phyloP scores from a whole-genome alignment of 2,113 vertebrate species.

The Jaculus jaculus region DNA sequence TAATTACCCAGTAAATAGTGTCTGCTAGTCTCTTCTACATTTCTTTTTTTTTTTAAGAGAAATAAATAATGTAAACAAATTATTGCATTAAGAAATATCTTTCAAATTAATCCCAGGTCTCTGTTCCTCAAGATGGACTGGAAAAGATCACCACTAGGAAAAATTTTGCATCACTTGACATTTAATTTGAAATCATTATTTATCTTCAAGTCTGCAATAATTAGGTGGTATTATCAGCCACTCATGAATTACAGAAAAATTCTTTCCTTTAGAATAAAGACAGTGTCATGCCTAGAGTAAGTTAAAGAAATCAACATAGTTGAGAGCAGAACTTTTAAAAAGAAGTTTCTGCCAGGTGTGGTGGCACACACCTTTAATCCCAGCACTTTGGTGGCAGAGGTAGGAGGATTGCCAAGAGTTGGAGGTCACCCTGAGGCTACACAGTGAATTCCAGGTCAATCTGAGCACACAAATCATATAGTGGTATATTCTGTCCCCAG shows the following conservation, averaged over 20 bases:
- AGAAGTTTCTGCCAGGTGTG: too few species aligned
- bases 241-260: slow-evolving; percentile 48
- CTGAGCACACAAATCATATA: neutral
- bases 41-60: slow-evolving; percentile 22
- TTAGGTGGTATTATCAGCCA: slow-evolving; percentile 55
- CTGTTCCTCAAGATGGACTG: slow-evolving; percentile 30
- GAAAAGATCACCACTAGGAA: slow-evolving; percentile 42
- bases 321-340: slow-evolving; percentile 35
- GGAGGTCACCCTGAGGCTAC: too few species aligned
- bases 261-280: slow-evolving; percentile 7
- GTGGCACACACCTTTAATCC: too few species aligned
- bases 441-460: too few species aligned
- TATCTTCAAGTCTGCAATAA: slow-evolving; percentile 65
- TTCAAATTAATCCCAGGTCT: slow-evolving; percentile 22
- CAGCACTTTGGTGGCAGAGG: too few species aligned
- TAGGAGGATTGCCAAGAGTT: too few species aligned
- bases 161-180: slow-evolving; percentile 67
- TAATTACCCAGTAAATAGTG: neutral
- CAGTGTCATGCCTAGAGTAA: neutral
- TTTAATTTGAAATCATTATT: slow-evolving; percentile 70
- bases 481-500: neutral
- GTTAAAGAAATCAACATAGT: slow-evolving; percentile 20
- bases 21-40: slow-evolving; percentile 23
- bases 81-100: neutral
- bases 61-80: slow-evolving; percentile 10